A percentile compares a stretch with the other conserved stretches of the same genome.
phyloP scores from a whole-genome alignment of 1,140 invertebrate genomes.

The Sarcophaga peregrina region DNA sequence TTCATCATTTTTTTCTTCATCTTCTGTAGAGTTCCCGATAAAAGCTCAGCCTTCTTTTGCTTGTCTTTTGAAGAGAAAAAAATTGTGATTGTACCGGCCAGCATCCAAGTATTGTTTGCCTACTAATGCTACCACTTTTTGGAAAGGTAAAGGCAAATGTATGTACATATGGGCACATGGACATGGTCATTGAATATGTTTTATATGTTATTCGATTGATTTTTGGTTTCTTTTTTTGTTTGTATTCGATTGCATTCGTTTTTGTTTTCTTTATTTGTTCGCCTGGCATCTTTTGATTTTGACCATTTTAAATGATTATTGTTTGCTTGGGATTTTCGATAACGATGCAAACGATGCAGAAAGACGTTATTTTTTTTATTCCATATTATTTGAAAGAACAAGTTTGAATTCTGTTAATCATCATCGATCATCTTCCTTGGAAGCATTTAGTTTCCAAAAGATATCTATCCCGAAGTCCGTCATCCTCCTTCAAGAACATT shows the following conservation, averaged over 20 bases:
- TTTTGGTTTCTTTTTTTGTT: neutral
- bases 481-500: too few species aligned
- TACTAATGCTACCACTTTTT: neutral
- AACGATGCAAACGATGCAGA: too few species aligned
- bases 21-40: conserved; percentile 17
- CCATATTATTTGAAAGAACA: too few species aligned
- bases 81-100: neutral
- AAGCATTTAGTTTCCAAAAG: too few species aligned
- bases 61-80: neutral
- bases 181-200: neutral
- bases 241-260: neutral
- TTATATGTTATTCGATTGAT: neutral
- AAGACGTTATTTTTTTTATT: too few species aligned
- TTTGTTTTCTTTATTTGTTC: neutral
- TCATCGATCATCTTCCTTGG: too few species aligned
- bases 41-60: conserved; percentile 37
- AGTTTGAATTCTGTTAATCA: too few species aligned
- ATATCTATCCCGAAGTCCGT: too few species aligned
- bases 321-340: too few species aligned
- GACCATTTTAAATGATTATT: neutral
- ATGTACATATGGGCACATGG: neutral
- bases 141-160: conserved; percentile 14
- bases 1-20: neutral
- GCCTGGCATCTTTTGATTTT: neutral
- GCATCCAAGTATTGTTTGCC: neutral